Evolutionary conservation across 37 sponge, comb jelly and placozoan species (phyloP), one percentile per base, ranked within the genome.

Genomic region (Oscarella lobularis): DNA sequence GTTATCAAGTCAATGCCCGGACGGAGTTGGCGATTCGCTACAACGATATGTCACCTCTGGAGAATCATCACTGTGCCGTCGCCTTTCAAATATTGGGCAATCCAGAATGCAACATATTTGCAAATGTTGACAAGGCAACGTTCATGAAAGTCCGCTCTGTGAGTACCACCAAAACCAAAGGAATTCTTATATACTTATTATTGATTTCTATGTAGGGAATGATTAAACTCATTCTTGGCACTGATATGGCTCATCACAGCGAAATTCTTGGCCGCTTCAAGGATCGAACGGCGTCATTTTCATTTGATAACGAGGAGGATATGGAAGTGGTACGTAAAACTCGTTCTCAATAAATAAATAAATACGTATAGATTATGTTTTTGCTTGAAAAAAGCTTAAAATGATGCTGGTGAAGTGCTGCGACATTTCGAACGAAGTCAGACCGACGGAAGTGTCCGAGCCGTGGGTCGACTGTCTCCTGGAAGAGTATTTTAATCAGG

Each of bases 381-480:
- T 39, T 0, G 0, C 70, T 33, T 35, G 38, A 0, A n/a, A n/a
- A n/a, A 69, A 91, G 92, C 72, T 91, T 55, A 77, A 85, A 72
- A 71, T 81, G 60, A 85, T 91, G 66, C 73, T 91, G 39, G 85
- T 91, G 67, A 91, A 91, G 76, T 82, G 85, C 72, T 87, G 88
- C 66, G 92, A 91, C 71, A 85, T 91, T 33, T 88, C 88, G 48
- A 91, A 91, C 66, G 92, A 91, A 67, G 88, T 91, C 0, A 77
- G 92, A 37, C 92, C 92, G 0, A 85, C 73, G 48, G 78, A 78
- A 34, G 86, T 91, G 0, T 77, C 92, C 2, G 92, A 88, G 79
- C 88, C 88, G n/a, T 91, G 92, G 92, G 80, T 83, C 0, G 92
- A 91, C 81, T 91, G 92, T 40, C 81, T 91, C 0, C 88, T 91